Percentiles rank a stretch among this genome's conserved stretches.
phyloP scores from a whole-genome alignment of 2,888 invertebrate genomes.

The Erebia palarica region DNA sequence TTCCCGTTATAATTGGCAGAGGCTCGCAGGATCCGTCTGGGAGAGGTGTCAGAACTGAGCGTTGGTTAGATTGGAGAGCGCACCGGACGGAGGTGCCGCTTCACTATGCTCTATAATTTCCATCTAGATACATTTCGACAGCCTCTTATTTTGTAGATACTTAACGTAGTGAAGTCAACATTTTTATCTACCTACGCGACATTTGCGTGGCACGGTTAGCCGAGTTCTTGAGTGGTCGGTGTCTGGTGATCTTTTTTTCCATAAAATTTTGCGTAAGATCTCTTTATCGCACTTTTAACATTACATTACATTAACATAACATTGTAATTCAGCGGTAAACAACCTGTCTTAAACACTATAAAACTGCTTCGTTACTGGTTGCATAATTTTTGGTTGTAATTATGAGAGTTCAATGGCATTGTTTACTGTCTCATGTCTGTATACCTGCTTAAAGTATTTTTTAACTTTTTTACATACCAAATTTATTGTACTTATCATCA shows the following conservation, averaged over 20 bases:
- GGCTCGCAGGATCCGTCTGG: slow-evolving; percentile 52
- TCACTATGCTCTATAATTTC: slow-evolving; percentile 66
- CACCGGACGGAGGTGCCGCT: slow-evolving; percentile 50
- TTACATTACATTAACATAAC: no score
- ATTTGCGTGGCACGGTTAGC: background rate
- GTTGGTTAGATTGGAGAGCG: slow-evolving; percentile 44
- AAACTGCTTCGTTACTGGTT: slow-evolving; percentile 32
- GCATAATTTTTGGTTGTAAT: slow-evolving; percentile 26
- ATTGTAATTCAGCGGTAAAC: slow-evolving; percentile 32
- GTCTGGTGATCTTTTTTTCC: slow-evolving; percentile 8
- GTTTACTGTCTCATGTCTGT: slow-evolving; percentile 18
- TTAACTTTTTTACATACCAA: background rate
- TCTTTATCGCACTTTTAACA: slow-evolving; percentile 25
- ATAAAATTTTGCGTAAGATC: slow-evolving; percentile 18
- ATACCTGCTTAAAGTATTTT: background rate
- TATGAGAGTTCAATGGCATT: slow-evolving; percentile 36
- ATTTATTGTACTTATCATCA: background rate
- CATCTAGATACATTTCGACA: slow-evolving; percentile 53
- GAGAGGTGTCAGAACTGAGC: slow-evolving; percentile 66
- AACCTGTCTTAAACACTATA: slow-evolving; percentile 27
- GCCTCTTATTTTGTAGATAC: slow-evolving; percentile 43
- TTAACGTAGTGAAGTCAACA: slow-evolving; percentile 27
- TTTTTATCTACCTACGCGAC: slow-evolving; percentile 3
- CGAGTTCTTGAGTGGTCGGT: background rate
- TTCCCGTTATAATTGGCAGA: slow-evolving; percentile 74